These are phyloP conservation scores for Halcyon badia DNA, from an alignment of 2,797 vertebrate genomes.

Conservation along the genomic window DNA sequence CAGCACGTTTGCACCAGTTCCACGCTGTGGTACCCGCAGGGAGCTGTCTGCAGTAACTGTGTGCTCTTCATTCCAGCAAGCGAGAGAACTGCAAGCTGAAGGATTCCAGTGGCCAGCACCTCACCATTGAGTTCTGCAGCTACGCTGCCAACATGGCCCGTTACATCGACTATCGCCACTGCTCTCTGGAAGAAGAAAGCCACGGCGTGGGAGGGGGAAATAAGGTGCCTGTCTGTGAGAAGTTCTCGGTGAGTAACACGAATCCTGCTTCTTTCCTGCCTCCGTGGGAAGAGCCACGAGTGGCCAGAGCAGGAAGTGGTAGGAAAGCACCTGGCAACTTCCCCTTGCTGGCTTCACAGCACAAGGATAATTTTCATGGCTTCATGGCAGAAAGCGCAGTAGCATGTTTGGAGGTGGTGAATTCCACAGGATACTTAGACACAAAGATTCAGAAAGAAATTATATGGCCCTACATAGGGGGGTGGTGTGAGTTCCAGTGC, in stretches of 20 bases:
- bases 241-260: slow-evolving; percentile 87
- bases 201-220: background rate
- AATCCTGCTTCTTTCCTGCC: background rate
- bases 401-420: background rate
- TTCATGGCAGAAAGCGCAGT: background rate
- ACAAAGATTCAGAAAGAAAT: background rate
- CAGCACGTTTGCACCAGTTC: background rate
- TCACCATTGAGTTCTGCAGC: slow-evolving; percentile 90
- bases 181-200: slow-evolving; percentile 74
- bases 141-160: slow-evolving; percentile 84
- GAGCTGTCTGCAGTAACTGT: background rate
- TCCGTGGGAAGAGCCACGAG: rapidly evolving
- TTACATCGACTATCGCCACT: slow-evolving; percentile 92
- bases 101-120: slow-evolving; percentile 75
- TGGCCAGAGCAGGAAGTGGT: background rate
- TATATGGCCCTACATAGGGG: background rate
- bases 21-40: rapidly evolving
- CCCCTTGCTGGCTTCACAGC: background rate
- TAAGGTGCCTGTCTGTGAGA: slow-evolving; percentile 83
- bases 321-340: background rate
- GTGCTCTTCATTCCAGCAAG: slow-evolving; percentile 80
- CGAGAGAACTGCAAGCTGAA: slow-evolving; percentile 88
- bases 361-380: background rate
- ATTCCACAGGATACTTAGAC: background rate
- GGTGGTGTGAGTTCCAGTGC: background rate